Conservation (phyloP, 2,888 invertebrate genomes). For the Drosophila greeni region DNA sequence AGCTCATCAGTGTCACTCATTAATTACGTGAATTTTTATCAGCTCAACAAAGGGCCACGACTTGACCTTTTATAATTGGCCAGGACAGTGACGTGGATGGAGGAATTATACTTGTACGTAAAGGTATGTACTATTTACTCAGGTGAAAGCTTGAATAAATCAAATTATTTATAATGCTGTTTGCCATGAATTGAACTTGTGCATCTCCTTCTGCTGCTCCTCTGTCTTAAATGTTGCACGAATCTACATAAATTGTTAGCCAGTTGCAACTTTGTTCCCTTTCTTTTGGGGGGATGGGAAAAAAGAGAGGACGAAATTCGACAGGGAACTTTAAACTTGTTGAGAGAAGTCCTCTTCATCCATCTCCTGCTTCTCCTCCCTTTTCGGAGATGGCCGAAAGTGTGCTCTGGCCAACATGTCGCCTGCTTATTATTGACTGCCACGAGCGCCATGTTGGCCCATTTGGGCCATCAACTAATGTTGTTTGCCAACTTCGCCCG, state of each 20-base stretch:
- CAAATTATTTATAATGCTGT: conserved; percentile 19
- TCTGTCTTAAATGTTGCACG: conserved; percentile 32
- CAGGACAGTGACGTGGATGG: conserved; percentile 21
- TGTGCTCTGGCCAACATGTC: conserved; percentile 69
- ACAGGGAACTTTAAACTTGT: conserved; percentile 60
- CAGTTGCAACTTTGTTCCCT: conserved; percentile 19
- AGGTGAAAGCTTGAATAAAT: conserved; percentile 1
- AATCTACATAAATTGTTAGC: conserved; percentile 40
- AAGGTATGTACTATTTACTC: background rate
- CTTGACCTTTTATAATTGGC: conserved; percentile 28
- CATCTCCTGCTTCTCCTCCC: conserved; percentile 7
- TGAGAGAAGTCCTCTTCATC: conserved; percentile 50
- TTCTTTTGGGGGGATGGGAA: background rate
- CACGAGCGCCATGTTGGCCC: conserved; percentile 69
- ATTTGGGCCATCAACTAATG: conserved; percentile 73
- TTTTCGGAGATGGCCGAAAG: conserved; percentile 42
- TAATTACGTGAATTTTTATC: conserved; percentile 55
- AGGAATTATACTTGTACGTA: background rate
- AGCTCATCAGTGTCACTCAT: conserved; percentile 44
- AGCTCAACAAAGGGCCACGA: background rate
- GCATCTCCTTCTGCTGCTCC: conserved; percentile 18
- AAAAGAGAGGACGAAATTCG: conserved; percentile 20
- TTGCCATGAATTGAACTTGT: conserved; percentile 12
- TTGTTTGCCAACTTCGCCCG: conserved; percentile 69
- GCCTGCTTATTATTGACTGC: conserved; percentile 75